A percentile compares a stretch with the other conserved stretches of the same genome.
Evolutionary conservation across 37 sponge, comb jelly and placozoan species (phyloP).

Genomic region (Cladorhizidae sp.): DNA sequence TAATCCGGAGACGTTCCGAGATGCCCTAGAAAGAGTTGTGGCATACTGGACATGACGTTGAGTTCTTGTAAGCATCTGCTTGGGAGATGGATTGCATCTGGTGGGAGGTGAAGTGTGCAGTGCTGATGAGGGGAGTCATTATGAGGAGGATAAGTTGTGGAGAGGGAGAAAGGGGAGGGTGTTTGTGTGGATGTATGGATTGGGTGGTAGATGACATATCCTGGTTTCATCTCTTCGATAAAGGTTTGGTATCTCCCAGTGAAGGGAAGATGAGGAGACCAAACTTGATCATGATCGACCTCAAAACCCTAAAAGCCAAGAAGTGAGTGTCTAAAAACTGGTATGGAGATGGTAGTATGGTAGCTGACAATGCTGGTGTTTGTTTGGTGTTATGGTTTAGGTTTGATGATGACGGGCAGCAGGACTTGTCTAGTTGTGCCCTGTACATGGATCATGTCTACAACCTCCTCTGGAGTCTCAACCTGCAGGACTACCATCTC

Average conservation of each 20-base stretch:
- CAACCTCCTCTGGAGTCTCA: conserved; percentile 79
- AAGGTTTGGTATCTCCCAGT: conserved; percentile 24
- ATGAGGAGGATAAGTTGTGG: too few relatives aligned
- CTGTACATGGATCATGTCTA: conserved; percentile 80
- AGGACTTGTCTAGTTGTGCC: conserved; percentile 37
- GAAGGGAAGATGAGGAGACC: background rate
- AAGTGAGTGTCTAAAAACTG: conserved; percentile 31
- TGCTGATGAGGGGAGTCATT: too few relatives aligned
- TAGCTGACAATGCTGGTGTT: background rate
- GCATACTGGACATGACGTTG: too few relatives aligned
- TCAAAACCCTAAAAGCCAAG: conserved; percentile 25
- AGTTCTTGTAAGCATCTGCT: too few relatives aligned
- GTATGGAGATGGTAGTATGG: background rate
- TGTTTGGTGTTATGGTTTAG: conserved; percentile 11
- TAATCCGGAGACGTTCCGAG: too few relatives aligned
- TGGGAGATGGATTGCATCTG: too few relatives aligned
- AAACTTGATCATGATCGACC: conserved; percentile 40
- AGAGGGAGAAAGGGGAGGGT: too few relatives aligned
- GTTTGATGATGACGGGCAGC: conserved; percentile 68
- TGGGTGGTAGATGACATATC: too few relatives aligned
- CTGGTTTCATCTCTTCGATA: background rate
- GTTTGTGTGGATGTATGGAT: too few relatives aligned
- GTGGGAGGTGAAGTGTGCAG: too few relatives aligned
- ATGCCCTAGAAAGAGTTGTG: too few relatives aligned
- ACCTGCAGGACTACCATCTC: conserved; percentile 18